A percentile compares a stretch with the other conserved stretches of the same genome.
phyloP scores from a whole-genome alignment of 1,140 invertebrate species.

The Drosophila ercepeae region DNA sequence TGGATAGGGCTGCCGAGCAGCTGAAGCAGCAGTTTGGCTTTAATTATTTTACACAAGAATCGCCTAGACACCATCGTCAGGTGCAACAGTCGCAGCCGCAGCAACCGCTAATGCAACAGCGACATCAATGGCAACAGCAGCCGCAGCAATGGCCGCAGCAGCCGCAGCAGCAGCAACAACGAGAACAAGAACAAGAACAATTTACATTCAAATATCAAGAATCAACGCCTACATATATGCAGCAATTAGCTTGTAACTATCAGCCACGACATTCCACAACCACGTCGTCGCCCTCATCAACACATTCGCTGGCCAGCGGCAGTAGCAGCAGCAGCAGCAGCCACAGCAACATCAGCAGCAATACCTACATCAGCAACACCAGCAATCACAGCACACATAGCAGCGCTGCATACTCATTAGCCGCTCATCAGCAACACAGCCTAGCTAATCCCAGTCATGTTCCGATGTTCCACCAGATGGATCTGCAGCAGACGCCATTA shows the following conservation, averaged over 20 bases:
- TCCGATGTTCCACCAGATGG: slow-evolving; percentile 69
- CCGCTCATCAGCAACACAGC: slow-evolving; percentile 36
- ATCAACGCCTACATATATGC: slow-evolving; percentile 54
- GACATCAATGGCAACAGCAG: slow-evolving; percentile 3
- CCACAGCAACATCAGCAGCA: slow-evolving; percentile 21
- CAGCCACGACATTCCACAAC: slow-evolving; percentile 68
- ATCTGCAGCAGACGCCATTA: slow-evolving; percentile 50
- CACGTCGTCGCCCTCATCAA: slow-evolving; percentile 68
- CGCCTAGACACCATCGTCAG: slow-evolving; percentile 3
- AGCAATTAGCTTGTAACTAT: slow-evolving; percentile 64
- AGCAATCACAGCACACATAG: slow-evolving; percentile 39
- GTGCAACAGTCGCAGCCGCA: slow-evolving; percentile 19
- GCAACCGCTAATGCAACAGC: slow-evolving; percentile 7
- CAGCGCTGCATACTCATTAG: slow-evolving; percentile 61
- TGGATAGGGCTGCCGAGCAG: slow-evolving; percentile 63
- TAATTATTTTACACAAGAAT: slow-evolving; percentile 8
- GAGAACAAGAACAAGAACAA: slow-evolving; percentile 52
- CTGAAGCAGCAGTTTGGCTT: slow-evolving; percentile 54
- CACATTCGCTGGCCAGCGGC: slow-evolving; percentile 53
- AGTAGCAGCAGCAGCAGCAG: slow-evolving; percentile 17
- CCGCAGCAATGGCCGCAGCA: slow-evolving; percentile 32
- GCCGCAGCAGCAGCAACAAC: slow-evolving; percentile 30
- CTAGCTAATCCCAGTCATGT: slow-evolving; percentile 59
- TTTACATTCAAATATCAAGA: slow-evolving; percentile 60
- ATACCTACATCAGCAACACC: slow-evolving; percentile 15